Evolutionary conservation across 2,113 vertebrate genomes (phyloP).

Genomic region (Zosterops lateralis): DNA sequence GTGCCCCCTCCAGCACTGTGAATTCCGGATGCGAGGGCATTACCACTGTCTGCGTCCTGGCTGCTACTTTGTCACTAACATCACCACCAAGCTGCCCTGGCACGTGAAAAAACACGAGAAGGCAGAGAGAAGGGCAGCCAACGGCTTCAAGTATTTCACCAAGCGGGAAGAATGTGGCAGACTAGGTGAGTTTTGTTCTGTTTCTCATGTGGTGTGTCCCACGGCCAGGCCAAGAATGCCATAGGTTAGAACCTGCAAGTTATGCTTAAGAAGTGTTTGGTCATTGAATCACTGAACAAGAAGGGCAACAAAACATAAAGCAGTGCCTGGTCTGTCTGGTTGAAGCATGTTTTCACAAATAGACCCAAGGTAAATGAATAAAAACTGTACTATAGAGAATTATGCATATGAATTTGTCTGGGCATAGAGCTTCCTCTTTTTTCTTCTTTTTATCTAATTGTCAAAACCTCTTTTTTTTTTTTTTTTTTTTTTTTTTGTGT

Average conservation of each 20-base stretch:
- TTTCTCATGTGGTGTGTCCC: neutral
- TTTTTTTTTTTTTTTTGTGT: too few relatives aligned
- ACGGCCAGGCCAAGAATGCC: neutral
- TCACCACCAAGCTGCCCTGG: slow-evolving; percentile 99
- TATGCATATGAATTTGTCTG: neutral
- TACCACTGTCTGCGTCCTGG: slow-evolving; percentile 94
- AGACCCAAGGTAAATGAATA: neutral
- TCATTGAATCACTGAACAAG: neutral
- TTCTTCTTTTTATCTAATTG: neutral
- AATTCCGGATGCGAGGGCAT: slow-evolving; percentile 97
- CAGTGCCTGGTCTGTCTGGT: neutral
- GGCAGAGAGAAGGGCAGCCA: slow-evolving; percentile 93
- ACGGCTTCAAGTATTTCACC: slow-evolving; percentile 98
- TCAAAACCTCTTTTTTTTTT: neutral
- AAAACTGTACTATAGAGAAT: neutral
- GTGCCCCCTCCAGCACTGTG: slow-evolving; percentile 84
- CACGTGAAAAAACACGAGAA: slow-evolving; percentile 98
- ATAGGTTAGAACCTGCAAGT: neutral
- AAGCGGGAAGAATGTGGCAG: slow-evolving; percentile 95
- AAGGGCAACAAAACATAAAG: neutral
- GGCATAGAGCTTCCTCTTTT: neutral
- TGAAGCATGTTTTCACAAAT: neutral
- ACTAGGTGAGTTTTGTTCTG: slow-evolving; percentile 76
- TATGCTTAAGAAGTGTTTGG: neutral
- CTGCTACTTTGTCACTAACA: slow-evolving; percentile 98